Conservation (phyloP, 92 coral and sea anemone genomes). For the Meandrina meandrites region DNA sequence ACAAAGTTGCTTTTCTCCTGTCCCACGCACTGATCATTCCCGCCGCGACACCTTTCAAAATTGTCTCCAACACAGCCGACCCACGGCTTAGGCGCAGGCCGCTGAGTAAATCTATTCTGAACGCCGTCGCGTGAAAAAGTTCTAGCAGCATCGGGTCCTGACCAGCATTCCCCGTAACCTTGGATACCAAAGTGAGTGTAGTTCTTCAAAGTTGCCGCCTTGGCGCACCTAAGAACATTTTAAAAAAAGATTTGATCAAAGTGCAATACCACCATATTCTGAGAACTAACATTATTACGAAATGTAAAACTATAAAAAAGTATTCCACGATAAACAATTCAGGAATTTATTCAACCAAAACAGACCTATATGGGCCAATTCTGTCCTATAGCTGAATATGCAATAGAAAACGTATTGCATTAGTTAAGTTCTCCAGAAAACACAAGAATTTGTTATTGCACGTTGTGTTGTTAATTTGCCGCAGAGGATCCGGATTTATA, state of each 20-base stretch:
- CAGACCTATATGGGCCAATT: too few relatives aligned
- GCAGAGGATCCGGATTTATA: not conserved
- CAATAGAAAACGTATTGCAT: too few relatives aligned
- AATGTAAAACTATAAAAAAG: not conserved
- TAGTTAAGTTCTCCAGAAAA: not conserved
- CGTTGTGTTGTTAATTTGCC: not conserved
- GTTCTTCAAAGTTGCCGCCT: conserved; percentile 75
- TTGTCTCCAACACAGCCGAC: conserved; percentile 80
- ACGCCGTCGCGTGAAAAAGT: conserved; percentile 89
- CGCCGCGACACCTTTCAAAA: conserved; percentile 74
- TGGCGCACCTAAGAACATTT: conserved; percentile 71
- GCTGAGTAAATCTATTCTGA: conserved; percentile 81
- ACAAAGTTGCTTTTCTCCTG: conserved; percentile 95
- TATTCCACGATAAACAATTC: not conserved
- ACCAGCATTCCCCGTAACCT: conserved; percentile 91
- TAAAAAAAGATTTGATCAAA: not conserved
- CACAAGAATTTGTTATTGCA: not conserved
- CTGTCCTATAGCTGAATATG: too few relatives aligned
- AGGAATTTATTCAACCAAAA: not conserved
- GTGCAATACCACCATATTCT: not conserved
- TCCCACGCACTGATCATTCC: conserved; percentile 80
- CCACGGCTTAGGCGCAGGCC: conserved; percentile 96
- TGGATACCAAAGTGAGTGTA: conserved; percentile 97
- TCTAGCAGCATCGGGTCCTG: conserved; percentile 87
- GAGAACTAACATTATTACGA: not conserved